Percentiles rank a stretch among this genome's conserved stretches.
Conservation (phyloP, 2,888 invertebrate genomes). For the Lepidocyrtinus sp. region DNA sequence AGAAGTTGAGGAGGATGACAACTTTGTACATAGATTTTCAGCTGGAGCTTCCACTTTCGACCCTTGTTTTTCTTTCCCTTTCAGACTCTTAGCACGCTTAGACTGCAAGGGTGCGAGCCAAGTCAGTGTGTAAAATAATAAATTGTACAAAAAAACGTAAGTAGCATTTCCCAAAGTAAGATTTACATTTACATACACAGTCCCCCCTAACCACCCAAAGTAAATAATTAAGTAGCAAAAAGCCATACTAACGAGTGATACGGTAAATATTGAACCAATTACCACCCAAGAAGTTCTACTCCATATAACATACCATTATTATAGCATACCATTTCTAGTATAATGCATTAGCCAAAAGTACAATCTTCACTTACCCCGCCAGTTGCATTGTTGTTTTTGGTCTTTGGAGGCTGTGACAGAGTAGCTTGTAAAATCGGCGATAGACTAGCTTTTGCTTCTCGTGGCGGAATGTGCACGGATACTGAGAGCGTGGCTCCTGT, state of each 20-base stretch:
- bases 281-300: no score
- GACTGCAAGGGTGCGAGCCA: constrained; percentile 3
- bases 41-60: constrained; percentile 15
- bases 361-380: constrained; percentile 59
- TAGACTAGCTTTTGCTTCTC: constrained; percentile 73
- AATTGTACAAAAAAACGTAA: no score
- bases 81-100: constrained; percentile 34
- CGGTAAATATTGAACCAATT: no score
- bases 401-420: constrained; percentile 79
- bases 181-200: no score
- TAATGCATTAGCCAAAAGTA: background rate
- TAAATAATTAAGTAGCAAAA: background rate
- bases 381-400: constrained; percentile 55
- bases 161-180: no score
- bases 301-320: no score
- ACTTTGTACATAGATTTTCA: constrained; percentile 10
- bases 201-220: no score
- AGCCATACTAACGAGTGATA: background rate
- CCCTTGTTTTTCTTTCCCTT: constrained; percentile 45
- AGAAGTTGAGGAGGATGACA: background rate
- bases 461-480: constrained; percentile 71
- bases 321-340: no score
- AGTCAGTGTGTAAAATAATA: constrained; percentile 9
- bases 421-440: constrained; percentile 90
- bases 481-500: constrained; percentile 70